Base-by-base conservation (phyloP, 2,888 invertebrate species). In the Tineola bisselliella region DNA sequence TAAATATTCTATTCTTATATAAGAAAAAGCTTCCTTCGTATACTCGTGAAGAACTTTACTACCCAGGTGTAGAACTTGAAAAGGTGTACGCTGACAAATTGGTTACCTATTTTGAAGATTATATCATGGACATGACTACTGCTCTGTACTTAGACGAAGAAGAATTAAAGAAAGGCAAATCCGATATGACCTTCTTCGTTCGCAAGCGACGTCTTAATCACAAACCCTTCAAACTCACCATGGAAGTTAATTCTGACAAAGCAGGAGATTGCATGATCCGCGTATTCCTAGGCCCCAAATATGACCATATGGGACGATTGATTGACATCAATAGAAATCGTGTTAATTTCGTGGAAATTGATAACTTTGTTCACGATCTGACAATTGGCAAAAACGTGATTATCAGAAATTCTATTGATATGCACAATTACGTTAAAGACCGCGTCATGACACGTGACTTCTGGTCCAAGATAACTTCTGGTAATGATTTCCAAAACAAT, bases 251-350 rank as follows among this genome's bases (percentile, higher is more conserved):
- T n/a, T 90, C 90, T 38, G 89, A 90, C 67, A 88, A 89, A 65
- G 70, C 83, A 13, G 81, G 79, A 8, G 89, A 90, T 69, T 89
- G 88, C 64, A 89, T 92, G 12, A 89, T 93, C 2, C 90, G 91
- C 63, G 76, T 91, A 2, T 93, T 89, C 86, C 75, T 92, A 64
- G 93, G 91, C 72, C 93, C 93, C 0, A 92, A 92, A 75, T 88
- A 88, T 70, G 91, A 92, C 70, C 74, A 89, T 63, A 70, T 86
- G 60, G 88, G 88, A 58, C 87, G 88, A 44, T 71, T 88, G 19
- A 81, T 90, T 59, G 88, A 90, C 65, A 81, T 92, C 66, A 88
- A 89, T 65, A 72, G 72, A 8, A 90, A 90, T 77, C 88, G 90
- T 54, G 70, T 89, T 33, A 89, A 90, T 79, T 92, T 92, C 68